phyloP scores from a whole-genome alignment of 2,113 vertebrate genomes.

The Dicerorhinus sumatrensis region DNA sequence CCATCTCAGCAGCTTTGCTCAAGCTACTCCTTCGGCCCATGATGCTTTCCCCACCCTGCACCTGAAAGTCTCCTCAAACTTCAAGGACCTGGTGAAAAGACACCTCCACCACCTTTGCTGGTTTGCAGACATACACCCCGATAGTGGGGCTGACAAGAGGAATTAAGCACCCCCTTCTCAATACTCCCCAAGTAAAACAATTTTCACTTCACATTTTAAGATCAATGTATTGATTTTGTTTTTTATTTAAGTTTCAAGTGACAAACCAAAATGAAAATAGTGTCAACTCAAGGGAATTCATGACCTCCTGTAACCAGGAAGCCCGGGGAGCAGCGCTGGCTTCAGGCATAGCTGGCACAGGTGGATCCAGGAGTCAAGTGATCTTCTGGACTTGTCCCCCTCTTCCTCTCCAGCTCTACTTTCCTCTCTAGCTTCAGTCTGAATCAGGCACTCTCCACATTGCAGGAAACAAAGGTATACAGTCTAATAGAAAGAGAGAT shows the following conservation, averaged over 20 bases:
- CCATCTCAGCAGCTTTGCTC: neutral
- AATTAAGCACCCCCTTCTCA: neutral
- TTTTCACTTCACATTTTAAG: neutral
- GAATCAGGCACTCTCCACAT: neutral
- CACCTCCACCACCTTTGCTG: neutral
- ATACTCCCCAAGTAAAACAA: neutral
- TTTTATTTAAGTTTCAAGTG: neutral
- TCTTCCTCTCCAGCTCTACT: neutral
- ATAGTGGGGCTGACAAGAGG: neutral
- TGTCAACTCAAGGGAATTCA: neutral
- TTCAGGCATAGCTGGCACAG: neutral
- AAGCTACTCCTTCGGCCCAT: accelerated
- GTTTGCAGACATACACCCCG: neutral
- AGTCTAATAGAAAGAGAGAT: neutral
- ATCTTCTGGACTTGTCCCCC: neutral
- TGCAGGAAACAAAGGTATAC: neutral
- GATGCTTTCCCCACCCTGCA: neutral
- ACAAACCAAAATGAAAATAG: neutral
- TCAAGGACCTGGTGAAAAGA: neutral
- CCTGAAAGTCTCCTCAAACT: neutral
- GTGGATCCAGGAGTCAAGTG: neutral
- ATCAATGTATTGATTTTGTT: neutral
- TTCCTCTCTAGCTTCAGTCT: neutral
- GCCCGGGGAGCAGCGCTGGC: neutral
- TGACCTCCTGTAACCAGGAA: neutral